A percentile compares a stretch with the other conserved stretches of the same genome.
Evolutionary conservation across 2,113 vertebrate genomes (phyloP).

Genomic region (Varanus komodoensis): DNA sequence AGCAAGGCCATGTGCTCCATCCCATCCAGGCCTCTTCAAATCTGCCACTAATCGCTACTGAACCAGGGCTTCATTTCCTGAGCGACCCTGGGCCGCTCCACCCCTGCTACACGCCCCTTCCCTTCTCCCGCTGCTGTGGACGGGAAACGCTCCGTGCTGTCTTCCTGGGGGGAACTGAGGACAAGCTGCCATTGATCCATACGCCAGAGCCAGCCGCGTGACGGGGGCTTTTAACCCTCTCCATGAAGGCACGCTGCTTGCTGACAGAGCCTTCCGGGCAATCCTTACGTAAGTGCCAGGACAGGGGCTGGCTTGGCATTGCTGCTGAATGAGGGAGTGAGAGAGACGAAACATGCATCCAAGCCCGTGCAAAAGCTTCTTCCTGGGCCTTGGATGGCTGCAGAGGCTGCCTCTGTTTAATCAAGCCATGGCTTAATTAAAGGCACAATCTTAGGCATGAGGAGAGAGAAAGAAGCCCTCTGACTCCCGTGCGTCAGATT

Average conservation of each 20-base stretch:
- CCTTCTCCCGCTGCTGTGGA: background rate
- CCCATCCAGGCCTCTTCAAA: constrained; percentile 34
- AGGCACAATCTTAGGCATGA: too few species aligned
- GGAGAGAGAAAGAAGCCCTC: too few species aligned
- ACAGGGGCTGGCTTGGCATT: background rate
- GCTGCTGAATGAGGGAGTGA: background rate
- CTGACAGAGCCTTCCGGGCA: background rate
- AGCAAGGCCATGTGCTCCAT: background rate
- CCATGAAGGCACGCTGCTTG: background rate
- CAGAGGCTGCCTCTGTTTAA: background rate
- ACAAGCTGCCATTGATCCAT: background rate
- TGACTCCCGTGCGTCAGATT: too few species aligned
- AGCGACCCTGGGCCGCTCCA: background rate
- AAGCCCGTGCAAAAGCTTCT: background rate
- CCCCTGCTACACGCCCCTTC: fast-evolving
- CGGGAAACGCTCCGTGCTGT: constrained; percentile 9
- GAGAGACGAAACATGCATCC: background rate
- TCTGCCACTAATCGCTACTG: constrained; percentile 46
- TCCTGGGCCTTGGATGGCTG: too few species aligned
- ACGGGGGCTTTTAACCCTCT: constrained; percentile 1
- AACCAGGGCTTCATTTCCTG: constrained; percentile 7
- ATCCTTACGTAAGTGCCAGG: background rate
- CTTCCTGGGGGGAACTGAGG: background rate
- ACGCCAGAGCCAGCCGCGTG: background rate
- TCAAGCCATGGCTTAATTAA: too few species aligned